Conservation (phyloP, 53 echinoderm and acorn worm genomes). For the Antedon mediterranea region DNA sequence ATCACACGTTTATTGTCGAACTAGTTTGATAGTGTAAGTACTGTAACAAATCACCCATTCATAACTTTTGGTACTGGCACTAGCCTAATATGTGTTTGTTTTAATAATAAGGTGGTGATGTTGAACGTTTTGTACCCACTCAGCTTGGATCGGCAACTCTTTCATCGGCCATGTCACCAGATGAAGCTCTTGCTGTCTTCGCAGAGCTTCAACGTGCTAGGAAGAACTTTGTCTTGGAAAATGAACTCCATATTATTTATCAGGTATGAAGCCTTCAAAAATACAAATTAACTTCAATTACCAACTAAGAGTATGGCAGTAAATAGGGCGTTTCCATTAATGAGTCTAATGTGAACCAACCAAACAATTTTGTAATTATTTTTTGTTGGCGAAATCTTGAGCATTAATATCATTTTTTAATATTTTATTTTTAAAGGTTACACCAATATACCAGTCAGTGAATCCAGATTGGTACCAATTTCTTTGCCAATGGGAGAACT, state of each 20-base stretch:
- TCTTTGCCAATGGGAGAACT: constrained; percentile 68
- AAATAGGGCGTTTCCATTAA: too few relatives aligned
- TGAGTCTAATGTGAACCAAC: too few relatives aligned
- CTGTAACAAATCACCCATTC: too few relatives aligned
- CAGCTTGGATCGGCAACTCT: constrained; percentile 93
- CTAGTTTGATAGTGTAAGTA: too few relatives aligned
- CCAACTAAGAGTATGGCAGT: background rate
- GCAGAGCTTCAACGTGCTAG: constrained; percentile 89
- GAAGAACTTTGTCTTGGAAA: constrained; percentile 98
- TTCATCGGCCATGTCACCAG: constrained; percentile 82
- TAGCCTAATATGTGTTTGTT: too few relatives aligned
- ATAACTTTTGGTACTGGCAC: too few relatives aligned
- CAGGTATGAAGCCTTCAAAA: constrained; percentile 23
- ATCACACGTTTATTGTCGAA: too few relatives aligned
- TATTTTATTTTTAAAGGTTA: constrained; percentile 35
- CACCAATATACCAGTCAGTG: constrained; percentile 88
- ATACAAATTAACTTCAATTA: background rate
- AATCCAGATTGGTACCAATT: constrained; percentile 95
- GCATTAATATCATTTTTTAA: too few relatives aligned
- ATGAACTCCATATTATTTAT: constrained; percentile 86
- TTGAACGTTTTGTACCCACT: constrained; percentile 40
- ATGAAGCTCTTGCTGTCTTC: constrained; percentile 79
- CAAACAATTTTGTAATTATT: too few relatives aligned
- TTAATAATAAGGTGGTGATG: constrained; percentile 12
- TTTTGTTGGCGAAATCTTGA: too few relatives aligned